Evolutionary conservation across 2,113 vertebrate genomes (phyloP).

Genomic region (Propithecus coquereli): DNA sequence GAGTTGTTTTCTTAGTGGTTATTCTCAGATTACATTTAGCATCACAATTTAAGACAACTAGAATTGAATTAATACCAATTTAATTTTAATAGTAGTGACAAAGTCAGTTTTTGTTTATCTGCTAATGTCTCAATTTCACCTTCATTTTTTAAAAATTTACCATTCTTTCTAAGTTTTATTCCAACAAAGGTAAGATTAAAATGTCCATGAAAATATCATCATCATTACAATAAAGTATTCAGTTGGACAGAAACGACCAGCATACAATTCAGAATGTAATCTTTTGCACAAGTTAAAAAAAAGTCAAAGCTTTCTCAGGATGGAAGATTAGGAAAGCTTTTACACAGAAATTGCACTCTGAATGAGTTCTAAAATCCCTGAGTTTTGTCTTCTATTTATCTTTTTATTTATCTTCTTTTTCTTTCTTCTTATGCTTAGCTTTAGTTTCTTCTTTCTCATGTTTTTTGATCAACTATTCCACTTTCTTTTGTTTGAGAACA

Average conservation of each 20-base stretch:
- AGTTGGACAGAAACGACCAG: conserved; percentile 8
- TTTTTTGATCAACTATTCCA: conserved; percentile 94
- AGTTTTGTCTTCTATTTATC: conserved; percentile 86
- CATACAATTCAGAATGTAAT: conserved; percentile 61
- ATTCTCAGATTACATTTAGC: neutral
- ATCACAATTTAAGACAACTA: neutral
- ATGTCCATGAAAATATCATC: conserved; percentile 65
- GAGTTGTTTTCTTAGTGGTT: neutral
- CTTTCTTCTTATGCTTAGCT: conserved; percentile 95
- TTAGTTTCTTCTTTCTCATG: conserved; percentile 96
- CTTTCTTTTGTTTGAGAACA: conserved; percentile 95
- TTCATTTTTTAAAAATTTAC: neutral
- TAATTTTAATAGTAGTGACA: neutral
- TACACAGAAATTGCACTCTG: conserved; percentile 16
- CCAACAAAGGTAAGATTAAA: conserved; percentile 59
- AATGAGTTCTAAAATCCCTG: conserved; percentile 50
- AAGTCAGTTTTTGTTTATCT: neutral
- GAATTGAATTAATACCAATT: neutral
- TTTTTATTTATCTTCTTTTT: conserved; percentile 96
- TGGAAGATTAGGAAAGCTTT: neutral
- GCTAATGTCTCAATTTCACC: neutral
- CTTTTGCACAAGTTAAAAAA: neutral
- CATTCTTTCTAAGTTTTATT: conserved; percentile 80
- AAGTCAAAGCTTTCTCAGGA: neutral
- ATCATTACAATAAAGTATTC: conserved; percentile 56